Evolutionary conservation across 2,888 invertebrate genomes (phyloP).

Genomic region (Myopa testacea): DNA sequence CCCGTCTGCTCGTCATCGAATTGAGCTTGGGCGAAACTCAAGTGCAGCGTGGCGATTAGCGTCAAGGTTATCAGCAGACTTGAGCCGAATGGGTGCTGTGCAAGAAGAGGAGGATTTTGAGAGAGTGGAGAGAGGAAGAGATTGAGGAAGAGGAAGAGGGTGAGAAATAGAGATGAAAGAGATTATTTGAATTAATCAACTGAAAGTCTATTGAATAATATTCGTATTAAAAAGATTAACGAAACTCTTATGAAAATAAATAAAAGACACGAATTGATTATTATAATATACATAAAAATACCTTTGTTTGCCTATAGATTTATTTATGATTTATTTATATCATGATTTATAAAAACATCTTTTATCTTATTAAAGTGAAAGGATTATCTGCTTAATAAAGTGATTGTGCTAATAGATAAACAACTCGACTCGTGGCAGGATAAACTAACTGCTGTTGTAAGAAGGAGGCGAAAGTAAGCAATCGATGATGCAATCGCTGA

Average conservation of each 20-base stretch:
- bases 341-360: too few species aligned
- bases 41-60: conserved; percentile 27
- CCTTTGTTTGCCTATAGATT: too few species aligned
- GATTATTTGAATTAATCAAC: too few species aligned
- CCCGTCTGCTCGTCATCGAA: conserved; percentile 57
- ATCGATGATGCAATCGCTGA: background rate
- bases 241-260: background rate
- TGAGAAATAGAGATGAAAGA: background rate
- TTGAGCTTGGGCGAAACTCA: conserved; percentile 36
- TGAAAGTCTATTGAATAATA: background rate
- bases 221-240: background rate
- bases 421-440: too few species aligned
- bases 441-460: too few species aligned
- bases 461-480: too few species aligned
- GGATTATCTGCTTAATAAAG: too few species aligned
- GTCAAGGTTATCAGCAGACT: background rate
- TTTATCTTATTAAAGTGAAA: too few species aligned
- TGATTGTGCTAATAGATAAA: too few species aligned
- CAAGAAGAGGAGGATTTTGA: background rate
- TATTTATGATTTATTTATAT: too few species aligned
- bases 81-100: background rate
- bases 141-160: background rate
- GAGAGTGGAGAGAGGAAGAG: background rate
- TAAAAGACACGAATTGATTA: too few species aligned
- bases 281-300: too few species aligned